A percentile compares a stretch with the other conserved stretches of the same genome.
Conservation (phyloP, 2,797 vertebrate genomes). For the Mionectes olivaceus region DNA sequence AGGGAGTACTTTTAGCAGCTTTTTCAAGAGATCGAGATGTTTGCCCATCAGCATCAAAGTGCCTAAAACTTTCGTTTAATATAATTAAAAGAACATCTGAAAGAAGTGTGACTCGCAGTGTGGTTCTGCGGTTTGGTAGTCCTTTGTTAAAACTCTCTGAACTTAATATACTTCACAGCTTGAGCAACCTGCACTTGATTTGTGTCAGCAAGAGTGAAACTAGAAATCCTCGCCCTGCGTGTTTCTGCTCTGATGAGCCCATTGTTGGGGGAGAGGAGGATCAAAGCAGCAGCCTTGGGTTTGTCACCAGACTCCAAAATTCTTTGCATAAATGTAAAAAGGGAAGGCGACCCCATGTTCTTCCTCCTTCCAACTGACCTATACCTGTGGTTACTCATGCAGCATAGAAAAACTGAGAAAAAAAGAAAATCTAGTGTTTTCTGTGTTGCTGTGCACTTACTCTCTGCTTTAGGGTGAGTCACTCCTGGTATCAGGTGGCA, state of each 20-base stretch:
- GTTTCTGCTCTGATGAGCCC: conserved; percentile 23
- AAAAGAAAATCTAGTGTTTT: not conserved
- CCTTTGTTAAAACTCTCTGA: conserved; percentile 78
- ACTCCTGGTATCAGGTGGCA: not conserved
- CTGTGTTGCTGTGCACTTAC: not conserved
- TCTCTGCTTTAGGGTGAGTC: not conserved
- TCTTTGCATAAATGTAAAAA: not conserved
- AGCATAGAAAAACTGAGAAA: not conserved
- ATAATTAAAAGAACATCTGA: conserved; percentile 80
- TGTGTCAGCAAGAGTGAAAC: conserved; percentile 68
- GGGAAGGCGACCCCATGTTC: not conserved
- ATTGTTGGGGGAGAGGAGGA: conserved; percentile 48
- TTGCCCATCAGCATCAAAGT: conserved; percentile 76
- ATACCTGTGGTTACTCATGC: not conserved
- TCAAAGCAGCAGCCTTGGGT: conserved; percentile 60
- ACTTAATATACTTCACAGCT: conserved; percentile 81
- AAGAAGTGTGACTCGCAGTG: conserved; percentile 70
- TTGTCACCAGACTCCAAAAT: conserved; percentile 4
- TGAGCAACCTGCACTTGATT: conserved; percentile 74
- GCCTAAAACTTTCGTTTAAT: conserved; percentile 74
- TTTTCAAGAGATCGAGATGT: conserved; percentile 69
- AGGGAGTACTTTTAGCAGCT: conserved; percentile 74
- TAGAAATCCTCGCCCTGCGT: conserved; percentile 49
- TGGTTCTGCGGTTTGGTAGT: conserved; percentile 61
- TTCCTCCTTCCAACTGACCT: not conserved